These are phyloP conservation scores for Drosophila teissieri DNA, from an alignment of 1,140 invertebrate genomes.

Conservation along the genomic window DNA sequence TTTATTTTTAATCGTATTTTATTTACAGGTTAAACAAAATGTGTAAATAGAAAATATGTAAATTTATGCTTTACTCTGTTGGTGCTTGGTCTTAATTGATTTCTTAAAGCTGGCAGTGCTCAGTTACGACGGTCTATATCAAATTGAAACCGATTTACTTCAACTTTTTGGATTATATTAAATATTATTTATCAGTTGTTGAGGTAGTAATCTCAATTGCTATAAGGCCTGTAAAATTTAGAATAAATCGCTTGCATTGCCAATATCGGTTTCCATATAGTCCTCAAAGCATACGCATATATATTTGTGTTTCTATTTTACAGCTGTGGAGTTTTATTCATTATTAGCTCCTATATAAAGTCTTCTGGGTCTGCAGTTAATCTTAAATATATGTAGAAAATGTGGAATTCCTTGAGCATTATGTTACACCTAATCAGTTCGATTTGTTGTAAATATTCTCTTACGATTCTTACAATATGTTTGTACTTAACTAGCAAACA, in stretches of 20 bases:
- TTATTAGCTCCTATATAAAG: slow-evolving; percentile 45
- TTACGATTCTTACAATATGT: slow-evolving; percentile 27
- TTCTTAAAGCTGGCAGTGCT: slow-evolving; percentile 50
- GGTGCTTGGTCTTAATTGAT: slow-evolving; percentile 18
- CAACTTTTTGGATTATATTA: neutral
- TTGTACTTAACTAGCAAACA: slow-evolving; percentile 60
- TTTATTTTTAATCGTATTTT: slow-evolving; percentile 4
- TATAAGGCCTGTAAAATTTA: slow-evolving; percentile 45
- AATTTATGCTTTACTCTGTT: slow-evolving; percentile 15
- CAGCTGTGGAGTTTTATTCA: slow-evolving; percentile 4
- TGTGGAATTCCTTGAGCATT: slow-evolving; percentile 65
- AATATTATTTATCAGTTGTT: slow-evolving; percentile 15
- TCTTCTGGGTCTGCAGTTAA: slow-evolving; percentile 36
- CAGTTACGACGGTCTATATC: slow-evolving; percentile 14
- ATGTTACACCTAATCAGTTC: slow-evolving; percentile 71
- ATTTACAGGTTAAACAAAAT: slow-evolving; percentile 49
- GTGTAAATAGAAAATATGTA: slow-evolving; percentile 40
- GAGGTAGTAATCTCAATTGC: slow-evolving; percentile 41
- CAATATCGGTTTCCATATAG: slow-evolving; percentile 25
- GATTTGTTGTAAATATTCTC: slow-evolving; percentile 67
- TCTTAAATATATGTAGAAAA: slow-evolving; percentile 22
- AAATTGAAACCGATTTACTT: slow-evolving; percentile 31
- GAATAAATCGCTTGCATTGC: slow-evolving; percentile 22
- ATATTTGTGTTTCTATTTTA: slow-evolving; percentile 14
- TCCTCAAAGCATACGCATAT: neutral